Evolutionary conservation across 2,888 invertebrate genomes (phyloP).

Genomic region (Tipula confusa): DNA sequence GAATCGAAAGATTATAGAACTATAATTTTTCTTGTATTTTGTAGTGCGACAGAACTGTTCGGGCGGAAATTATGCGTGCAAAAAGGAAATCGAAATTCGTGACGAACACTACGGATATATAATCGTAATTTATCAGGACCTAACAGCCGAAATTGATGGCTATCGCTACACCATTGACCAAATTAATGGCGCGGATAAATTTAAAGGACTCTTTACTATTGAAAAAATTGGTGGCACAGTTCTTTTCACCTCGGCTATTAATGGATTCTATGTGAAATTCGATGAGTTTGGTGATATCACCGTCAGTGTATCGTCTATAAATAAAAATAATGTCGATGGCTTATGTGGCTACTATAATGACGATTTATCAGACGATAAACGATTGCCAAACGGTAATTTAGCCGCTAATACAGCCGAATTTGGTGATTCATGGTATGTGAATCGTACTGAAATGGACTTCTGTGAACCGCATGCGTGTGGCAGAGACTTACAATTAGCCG

Average conservation of each 20-base stretch:
- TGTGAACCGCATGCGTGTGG: constrained; percentile 63
- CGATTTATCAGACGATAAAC: constrained; percentile 61
- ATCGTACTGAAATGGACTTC: constrained; percentile 47
- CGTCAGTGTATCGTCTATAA: constrained; percentile 63
- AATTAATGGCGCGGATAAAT: constrained; percentile 45
- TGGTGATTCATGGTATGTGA: constrained; percentile 69
- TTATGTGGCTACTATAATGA: constrained; percentile 76
- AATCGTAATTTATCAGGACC: constrained; percentile 52
- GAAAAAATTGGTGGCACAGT: constrained; percentile 65
- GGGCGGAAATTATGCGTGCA: constrained; percentile 53
- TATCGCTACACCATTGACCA: constrained; percentile 51
- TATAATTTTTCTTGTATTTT: constrained; percentile 38
- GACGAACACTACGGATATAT: constrained; percentile 55
- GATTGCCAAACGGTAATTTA: constrained; percentile 61
- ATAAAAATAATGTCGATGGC: constrained; percentile 65
- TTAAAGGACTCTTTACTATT: constrained; percentile 58
- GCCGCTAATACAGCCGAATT: constrained; percentile 65
- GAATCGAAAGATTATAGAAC: constrained; percentile 16
- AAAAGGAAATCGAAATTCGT: constrained; percentile 59
- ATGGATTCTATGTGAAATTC: constrained; percentile 71
- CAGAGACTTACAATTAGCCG: constrained; percentile 57
- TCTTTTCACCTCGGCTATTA: constrained; percentile 62
- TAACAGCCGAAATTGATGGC: constrained; percentile 64
- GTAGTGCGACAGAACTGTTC: constrained; percentile 64
- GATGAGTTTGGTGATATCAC: constrained; percentile 64